A percentile compares a stretch with the other conserved stretches of the same genome.
phyloP scores from a whole-genome alignment of 64 coral and sea anemone genomes.

The Montipora capricornis region DNA sequence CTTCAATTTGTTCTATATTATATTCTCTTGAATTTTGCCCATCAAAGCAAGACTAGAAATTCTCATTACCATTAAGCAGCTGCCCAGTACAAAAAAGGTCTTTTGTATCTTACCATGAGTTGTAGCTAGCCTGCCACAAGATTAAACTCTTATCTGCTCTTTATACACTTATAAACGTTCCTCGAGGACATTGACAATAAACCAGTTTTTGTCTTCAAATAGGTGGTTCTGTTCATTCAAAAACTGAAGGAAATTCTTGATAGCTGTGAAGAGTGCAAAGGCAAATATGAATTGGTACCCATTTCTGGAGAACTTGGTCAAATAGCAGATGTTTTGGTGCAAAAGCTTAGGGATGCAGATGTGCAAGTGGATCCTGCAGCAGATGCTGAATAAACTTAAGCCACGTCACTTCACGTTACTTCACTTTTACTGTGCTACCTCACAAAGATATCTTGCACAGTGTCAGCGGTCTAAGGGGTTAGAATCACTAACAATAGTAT shows the following conservation, averaged over 20 bases:
- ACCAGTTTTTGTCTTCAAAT: neutral
- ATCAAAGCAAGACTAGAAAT: too few relatives aligned
- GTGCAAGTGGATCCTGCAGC: neutral
- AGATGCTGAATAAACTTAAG: neutral
- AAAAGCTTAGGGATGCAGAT: neutral
- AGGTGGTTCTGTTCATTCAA: slow-evolving; percentile 66
- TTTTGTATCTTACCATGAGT: too few relatives aligned
- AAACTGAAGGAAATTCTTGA: slow-evolving; percentile 82
- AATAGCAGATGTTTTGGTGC: slow-evolving; percentile 65
- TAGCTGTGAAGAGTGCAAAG: slow-evolving; percentile 39
- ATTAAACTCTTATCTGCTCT: neutral
- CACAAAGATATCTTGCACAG: too few relatives aligned
- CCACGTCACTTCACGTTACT: too few relatives aligned
- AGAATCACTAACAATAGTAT: too few relatives aligned
- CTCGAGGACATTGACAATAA: neutral
- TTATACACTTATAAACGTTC: neutral
- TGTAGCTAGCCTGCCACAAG: too few relatives aligned
- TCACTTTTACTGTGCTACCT: too few relatives aligned
- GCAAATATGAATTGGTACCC: slow-evolving; percentile 80
- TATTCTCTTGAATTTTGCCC: too few relatives aligned
- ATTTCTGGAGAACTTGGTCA: slow-evolving; percentile 45
- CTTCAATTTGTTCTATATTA: too few relatives aligned
- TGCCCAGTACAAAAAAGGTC: too few relatives aligned
- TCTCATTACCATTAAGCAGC: too few relatives aligned
- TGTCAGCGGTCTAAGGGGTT: too few relatives aligned